Percentiles rank a stretch among this genome's conserved stretches.
These are phyloP conservation scores for Pollenia labialis DNA, from an alignment of 2,888 invertebrate species.

Conservation along the genomic window DNA sequence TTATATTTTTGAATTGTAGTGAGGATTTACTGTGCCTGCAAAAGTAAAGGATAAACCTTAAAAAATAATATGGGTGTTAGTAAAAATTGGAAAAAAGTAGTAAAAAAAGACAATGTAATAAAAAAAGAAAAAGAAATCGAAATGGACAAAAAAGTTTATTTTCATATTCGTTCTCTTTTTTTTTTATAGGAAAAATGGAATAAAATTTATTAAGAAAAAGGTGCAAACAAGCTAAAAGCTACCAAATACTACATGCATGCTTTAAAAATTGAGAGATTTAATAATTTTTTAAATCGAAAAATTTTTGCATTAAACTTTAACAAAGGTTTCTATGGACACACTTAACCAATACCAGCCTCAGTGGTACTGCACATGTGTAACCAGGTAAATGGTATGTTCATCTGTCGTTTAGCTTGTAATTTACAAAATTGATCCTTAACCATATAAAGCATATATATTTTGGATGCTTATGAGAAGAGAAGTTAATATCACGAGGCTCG, in stretches of 20 bases:
- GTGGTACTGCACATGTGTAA: too few relatives aligned
- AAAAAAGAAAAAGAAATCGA: constrained; percentile 66
- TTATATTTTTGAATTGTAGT: constrained; percentile 75
- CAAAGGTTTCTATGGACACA: too few relatives aligned
- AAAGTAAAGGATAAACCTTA: constrained; percentile 85
- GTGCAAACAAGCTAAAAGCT: constrained; percentile 1
- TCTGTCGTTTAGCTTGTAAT: too few relatives aligned
- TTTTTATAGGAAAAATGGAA: constrained; percentile 23
- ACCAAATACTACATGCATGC: background rate
- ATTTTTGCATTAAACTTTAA: too few relatives aligned
- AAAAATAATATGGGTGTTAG: constrained; percentile 85
- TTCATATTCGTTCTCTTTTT: constrained; percentile 44
- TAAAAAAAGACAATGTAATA: constrained; percentile 79
- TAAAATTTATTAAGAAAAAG: constrained; percentile 13
- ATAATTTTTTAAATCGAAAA: too few relatives aligned
- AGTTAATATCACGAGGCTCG: too few relatives aligned
- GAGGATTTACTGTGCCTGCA: constrained; percentile 84
- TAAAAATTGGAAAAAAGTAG: constrained; percentile 84
- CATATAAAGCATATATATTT: too few relatives aligned
- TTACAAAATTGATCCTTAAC: too few relatives aligned
- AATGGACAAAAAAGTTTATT: constrained; percentile 39
- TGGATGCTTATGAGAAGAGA: too few relatives aligned
- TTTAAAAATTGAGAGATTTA: background rate
- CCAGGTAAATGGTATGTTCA: too few relatives aligned
- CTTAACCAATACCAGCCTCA: too few relatives aligned